A percentile compares a stretch with the other conserved stretches of the same genome.
phyloP scores from a whole-genome alignment of 1,140 invertebrate genomes.

The Trichoplusia ni region DNA sequence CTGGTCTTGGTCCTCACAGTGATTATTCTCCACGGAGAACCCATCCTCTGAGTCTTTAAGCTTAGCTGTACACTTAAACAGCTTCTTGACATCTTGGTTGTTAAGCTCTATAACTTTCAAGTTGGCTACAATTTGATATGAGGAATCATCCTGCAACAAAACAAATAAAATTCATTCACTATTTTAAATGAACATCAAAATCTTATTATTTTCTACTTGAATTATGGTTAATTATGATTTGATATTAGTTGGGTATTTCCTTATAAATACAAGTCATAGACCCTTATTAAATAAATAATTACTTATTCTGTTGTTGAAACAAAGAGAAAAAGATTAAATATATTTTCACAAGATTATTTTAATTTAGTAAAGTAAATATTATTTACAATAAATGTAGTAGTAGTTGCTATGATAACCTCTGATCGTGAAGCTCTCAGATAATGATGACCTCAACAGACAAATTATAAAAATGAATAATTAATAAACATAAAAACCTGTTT shows the following conservation, averaged over 20 bases:
- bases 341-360: no score
- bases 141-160: slow-evolving; percentile 51
- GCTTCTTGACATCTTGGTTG: slow-evolving; percentile 44
- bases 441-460: no score
- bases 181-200: neutral
- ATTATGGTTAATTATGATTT: no score
- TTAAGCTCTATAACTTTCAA: slow-evolving; percentile 48
- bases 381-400: no score
- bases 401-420: no score
- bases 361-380: no score
- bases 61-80: slow-evolving; percentile 51
- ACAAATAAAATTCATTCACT: neutral
- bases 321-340: no score
- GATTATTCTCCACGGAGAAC: slow-evolving; percentile 49
- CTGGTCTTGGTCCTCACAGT: slow-evolving; percentile 44
- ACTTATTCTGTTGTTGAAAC: no score
- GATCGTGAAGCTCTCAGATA: no score
- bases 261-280: no score
- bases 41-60: slow-evolving; percentile 46
- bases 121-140: slow-evolving; percentile 46
- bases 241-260: no score
- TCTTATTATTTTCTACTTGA: neutral
- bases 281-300: no score
- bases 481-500: slow-evolving; percentile 8
- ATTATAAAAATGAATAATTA: slow-evolving; percentile 11